Conservation (phyloP, 2,797 vertebrate genomes). For the Pseudopleuronectes americanus region DNA sequence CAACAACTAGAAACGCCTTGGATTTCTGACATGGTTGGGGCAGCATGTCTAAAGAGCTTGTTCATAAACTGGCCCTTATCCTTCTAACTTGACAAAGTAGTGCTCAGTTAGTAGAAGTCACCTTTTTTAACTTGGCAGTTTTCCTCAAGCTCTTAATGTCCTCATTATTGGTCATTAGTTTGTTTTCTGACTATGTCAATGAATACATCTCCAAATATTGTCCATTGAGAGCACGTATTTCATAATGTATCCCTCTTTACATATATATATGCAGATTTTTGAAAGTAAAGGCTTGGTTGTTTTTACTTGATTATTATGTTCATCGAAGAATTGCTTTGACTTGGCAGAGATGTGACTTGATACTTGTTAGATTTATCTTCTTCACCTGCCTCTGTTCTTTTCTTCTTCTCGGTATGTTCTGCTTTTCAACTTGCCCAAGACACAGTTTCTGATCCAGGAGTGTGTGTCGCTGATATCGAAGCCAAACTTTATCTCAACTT, state of each 20-base stretch:
- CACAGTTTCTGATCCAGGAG: slow-evolving; percentile 99
- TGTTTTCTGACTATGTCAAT: no score
- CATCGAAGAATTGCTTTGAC: background rate
- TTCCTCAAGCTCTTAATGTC: background rate
- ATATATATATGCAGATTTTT: no score
- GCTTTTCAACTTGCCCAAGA: slow-evolving; percentile 83
- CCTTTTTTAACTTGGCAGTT: background rate
- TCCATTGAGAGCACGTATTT: no score
- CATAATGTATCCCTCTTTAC: no score
- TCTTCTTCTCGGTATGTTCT: slow-evolving; percentile 27
- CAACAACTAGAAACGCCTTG: background rate
- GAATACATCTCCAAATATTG: no score
- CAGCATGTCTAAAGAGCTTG: background rate
- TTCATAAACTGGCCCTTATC: background rate
- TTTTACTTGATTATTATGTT: background rate
- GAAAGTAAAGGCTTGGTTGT: background rate
- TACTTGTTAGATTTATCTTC: slow-evolving; percentile 21
- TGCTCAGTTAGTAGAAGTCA: background rate
- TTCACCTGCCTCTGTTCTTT: slow-evolving; percentile 58
- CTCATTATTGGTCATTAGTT: background rate
- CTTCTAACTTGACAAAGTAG: background rate
- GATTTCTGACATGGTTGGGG: background rate
- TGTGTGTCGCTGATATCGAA: slow-evolving; percentile 98
- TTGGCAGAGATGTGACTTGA: background rate
- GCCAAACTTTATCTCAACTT: slow-evolving; percentile 99